These are phyloP conservation scores for Fulica atra DNA, from an alignment of 2,113 vertebrate species.

Conservation along the genomic window DNA sequence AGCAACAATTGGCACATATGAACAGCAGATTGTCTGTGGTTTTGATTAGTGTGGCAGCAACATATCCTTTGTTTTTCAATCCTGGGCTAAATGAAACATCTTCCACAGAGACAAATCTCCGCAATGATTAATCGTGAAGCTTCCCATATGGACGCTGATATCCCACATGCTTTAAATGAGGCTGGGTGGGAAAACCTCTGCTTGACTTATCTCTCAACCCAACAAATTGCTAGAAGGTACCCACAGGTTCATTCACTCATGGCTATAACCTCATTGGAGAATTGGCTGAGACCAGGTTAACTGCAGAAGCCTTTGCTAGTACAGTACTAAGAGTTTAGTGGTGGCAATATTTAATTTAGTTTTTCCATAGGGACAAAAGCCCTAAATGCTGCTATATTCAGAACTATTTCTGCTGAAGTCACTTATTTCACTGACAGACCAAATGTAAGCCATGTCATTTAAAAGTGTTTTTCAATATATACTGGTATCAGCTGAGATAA, in stretches of 20 bases:
- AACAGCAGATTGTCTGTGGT: constrained; percentile 66
- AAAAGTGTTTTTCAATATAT: neutral
- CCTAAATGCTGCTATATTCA: neutral
- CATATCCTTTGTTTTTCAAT: constrained; percentile 59
- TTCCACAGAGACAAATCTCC: constrained; percentile 51
- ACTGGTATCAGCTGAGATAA: too few species aligned
- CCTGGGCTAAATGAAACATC: constrained; percentile 50
- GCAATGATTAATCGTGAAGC: constrained; percentile 39
- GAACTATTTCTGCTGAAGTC: neutral
- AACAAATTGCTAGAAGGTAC: constrained; percentile 23
- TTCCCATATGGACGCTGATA: constrained; percentile 61
- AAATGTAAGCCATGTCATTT: neutral
- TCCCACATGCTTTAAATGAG: constrained; percentile 56
- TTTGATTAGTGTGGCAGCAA: constrained; percentile 68
- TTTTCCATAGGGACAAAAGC: neutral
- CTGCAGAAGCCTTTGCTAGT: neutral
- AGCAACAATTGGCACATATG: constrained; percentile 66
- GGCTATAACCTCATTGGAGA: neutral
- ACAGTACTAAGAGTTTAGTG: neutral
- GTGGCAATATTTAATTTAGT: neutral
- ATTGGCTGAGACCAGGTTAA: neutral
- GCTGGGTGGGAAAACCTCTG: constrained; percentile 38
- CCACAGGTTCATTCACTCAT: neutral
- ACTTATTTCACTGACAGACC: neutral
- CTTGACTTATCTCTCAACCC: neutral